Conservation (phyloP, 2,888 invertebrate species). For the Micoletzkya japonica region DNA sequence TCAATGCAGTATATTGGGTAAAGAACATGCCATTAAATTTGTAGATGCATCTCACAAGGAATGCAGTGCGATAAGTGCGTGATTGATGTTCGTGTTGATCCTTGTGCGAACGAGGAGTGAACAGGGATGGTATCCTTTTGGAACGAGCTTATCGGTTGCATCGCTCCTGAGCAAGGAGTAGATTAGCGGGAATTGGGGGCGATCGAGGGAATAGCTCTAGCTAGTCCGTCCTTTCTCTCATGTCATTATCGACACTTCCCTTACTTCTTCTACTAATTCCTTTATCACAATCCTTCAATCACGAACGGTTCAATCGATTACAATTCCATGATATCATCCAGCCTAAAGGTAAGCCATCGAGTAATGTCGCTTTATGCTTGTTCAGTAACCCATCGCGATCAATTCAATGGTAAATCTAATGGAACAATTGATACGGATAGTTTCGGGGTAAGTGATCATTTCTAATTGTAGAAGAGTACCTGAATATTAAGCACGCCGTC, state of each 20-base stretch:
- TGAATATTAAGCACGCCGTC: background rate
- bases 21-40: too few species aligned
- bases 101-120: constrained; percentile 8
- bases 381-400: background rate
- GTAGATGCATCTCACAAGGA: too few species aligned
- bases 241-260: background rate
- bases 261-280: background rate
- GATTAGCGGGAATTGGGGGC: too few species aligned
- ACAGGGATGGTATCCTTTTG: background rate
- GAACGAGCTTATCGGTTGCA: background rate
- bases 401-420: too few species aligned
- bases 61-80: too few species aligned
- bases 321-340: background rate
- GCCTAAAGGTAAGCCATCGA: background rate
- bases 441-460: too few species aligned
- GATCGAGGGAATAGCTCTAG: background rate
- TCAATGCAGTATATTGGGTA: too few species aligned
- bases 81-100: too few species aligned
- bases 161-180: background rate
- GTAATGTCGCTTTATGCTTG: constrained; percentile 1
- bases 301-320: constrained; percentile 2
- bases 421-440: too few species aligned
- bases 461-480: too few species aligned
- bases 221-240: background rate
- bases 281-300: constrained; percentile 4